Conservation (phyloP, 2,113 vertebrate genomes). For the Indicator indicator region DNA sequence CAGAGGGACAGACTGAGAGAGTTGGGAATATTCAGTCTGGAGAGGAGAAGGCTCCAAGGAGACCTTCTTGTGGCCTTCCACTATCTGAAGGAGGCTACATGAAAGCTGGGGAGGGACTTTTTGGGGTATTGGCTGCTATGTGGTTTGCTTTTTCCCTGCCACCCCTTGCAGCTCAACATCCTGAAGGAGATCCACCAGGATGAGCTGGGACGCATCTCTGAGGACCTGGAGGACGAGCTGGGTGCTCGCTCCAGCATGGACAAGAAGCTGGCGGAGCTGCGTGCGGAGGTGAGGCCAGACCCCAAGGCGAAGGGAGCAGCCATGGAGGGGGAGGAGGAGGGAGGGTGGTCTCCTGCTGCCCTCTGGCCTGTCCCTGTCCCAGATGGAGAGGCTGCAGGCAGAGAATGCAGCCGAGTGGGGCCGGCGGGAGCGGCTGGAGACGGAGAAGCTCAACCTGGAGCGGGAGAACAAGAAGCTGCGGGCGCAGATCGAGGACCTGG, state of each 20-base stretch:
- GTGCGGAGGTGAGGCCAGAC: conserved; percentile 83
- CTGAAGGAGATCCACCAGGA: conserved; percentile 96
- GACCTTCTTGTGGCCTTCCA: too few species aligned
- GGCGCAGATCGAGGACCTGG: conserved; percentile 91
- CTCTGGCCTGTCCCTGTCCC: not conserved
- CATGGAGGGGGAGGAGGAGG: not conserved
- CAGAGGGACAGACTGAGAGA: accelerated
- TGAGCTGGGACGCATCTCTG: conserved; percentile 93
- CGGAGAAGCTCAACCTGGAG: conserved; percentile 94
- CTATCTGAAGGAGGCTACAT: too few species aligned
- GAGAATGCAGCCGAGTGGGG: conserved; percentile 97
- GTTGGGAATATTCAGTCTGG: too few species aligned
- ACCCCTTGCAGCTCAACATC: conserved; percentile 84
- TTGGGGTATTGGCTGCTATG: not conserved
- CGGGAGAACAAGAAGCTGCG: conserved; percentile 96
- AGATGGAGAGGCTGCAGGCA: conserved; percentile 97
- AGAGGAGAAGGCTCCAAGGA: too few species aligned
- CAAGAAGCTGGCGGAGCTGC: conserved; percentile 93
- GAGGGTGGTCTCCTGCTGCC: not conserved
- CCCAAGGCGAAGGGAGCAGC: accelerated
- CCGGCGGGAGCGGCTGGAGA: conserved; percentile 92
- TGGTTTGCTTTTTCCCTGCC: not conserved
- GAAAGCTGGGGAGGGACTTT: too few species aligned
- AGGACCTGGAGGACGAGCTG: conserved; percentile 95
- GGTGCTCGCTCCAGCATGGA: conserved; percentile 95